Evolutionary conservation across 2,888 invertebrate genomes (phyloP), one percentile per base, ranked within the genome.

Genomic region (Neuroscelio doddi): DNA sequence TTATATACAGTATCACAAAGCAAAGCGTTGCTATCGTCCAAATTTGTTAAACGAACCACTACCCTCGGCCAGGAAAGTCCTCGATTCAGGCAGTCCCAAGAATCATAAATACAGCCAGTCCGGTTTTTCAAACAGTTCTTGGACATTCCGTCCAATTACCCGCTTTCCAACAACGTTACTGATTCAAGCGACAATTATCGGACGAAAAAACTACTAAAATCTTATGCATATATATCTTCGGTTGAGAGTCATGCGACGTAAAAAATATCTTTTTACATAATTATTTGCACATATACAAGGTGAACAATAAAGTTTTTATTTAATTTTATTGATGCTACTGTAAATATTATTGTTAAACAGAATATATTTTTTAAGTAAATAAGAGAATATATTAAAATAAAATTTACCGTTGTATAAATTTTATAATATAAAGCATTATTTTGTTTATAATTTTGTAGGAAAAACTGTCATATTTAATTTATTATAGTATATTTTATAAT

Each of bases 91-190:
- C n/a, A 15, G 53, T 58, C 49, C 47, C 39, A 34, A 15, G 10
- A 42, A 58, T 64, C 64, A 64, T 58, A 51, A 63, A 61, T 29
- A 36, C 36, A 2, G 21, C 34, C 55, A 50, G 30, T 52, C 57
- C 64, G 64, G 64, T 64, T 64, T 58, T 58, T 57, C 57, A 32
- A 42, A 39, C 57, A 64, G 41, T 64, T 58, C 57, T 58, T 39
- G 64, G 52, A 56, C 52, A 36, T 39, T 53, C 53, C 26, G 57
- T 57, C 53, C 57, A 58, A 64, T 64, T 64, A 64, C 49, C 64
- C 32, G 57, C 64, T 64, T 64, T 64, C 52, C 52, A 58, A 53
- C 57, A 34, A 53, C 41, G 44, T 58, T 53, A 53, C 56, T 55
- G 52, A 51, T 26, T 39, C 56, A 30, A 30, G 38, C 36, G 55